phyloP scores from a whole-genome alignment of 2,113 vertebrate species.

The Pedionomus torquatus region DNA sequence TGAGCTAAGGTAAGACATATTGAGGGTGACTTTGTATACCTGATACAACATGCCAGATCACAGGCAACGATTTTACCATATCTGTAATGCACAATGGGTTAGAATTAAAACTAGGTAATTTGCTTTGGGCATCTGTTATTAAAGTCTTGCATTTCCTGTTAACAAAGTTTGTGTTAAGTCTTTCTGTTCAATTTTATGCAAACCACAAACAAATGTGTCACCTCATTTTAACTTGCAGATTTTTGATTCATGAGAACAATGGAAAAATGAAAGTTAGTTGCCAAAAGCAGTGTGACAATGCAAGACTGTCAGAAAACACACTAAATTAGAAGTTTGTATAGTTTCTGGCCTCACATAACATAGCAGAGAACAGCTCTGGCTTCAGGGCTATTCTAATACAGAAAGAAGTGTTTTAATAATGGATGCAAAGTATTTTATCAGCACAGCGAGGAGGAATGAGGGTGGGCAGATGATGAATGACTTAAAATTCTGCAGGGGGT shows the following conservation, averaged over 20 bases:
- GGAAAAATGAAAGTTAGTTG: neutral
- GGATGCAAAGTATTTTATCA: conserved; percentile 56
- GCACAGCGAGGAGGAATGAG: neutral
- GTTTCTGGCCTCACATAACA: conserved; percentile 3
- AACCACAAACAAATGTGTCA: neutral
- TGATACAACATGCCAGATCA: neutral
- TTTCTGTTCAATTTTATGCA: neutral
- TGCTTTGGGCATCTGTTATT: neutral
- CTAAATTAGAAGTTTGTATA: conserved; percentile 35
- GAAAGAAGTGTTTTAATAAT: conserved; percentile 63
- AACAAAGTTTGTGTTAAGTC: neutral
- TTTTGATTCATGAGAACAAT: conserved; percentile 8
- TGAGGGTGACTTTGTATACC: neutral
- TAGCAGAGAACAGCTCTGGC: conserved; percentile 45
- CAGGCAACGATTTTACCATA: neutral
- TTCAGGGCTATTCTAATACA: conserved; percentile 62
- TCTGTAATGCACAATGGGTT: neutral
- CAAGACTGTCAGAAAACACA: neutral
- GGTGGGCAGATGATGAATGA: conserved; percentile 35
- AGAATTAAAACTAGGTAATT: neutral
- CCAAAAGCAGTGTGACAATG: neutral
- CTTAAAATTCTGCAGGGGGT: conserved; percentile 49
- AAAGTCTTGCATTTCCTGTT: neutral
- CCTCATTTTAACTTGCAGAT: conserved; percentile 4
- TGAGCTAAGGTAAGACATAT: neutral